phyloP scores from a whole-genome alignment of 2,113 vertebrate species.

The Oryctolagus cuniculus region mOryCun1.1 NC_091438.1:136200501-136201000 shows the following conservation, averaged over 20 bases:
- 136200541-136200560: not conserved
- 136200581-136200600: not conserved
- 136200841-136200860: too few species aligned
- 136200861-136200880: too few species aligned
- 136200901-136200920: too few species aligned
- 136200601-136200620: not conserved
- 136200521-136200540: not conserved
- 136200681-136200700: not conserved
- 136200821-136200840: too few species aligned
- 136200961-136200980: too few species aligned
- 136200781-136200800: too few species aligned
- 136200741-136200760: not conserved
- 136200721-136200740: not conserved
- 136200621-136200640: not conserved
- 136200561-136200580: not conserved
- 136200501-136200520: not conserved
- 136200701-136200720: not conserved
- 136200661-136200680: not conserved
- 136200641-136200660: too few species aligned
- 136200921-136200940: too few species aligned
- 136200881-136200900: too few species aligned
- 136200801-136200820: too few species aligned
- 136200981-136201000: too few species aligned
- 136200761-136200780: not conserved
- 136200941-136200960: too few species aligned